Conservation (phyloP, 2,113 vertebrate species). For the Dolichotis patagonum region DNA sequence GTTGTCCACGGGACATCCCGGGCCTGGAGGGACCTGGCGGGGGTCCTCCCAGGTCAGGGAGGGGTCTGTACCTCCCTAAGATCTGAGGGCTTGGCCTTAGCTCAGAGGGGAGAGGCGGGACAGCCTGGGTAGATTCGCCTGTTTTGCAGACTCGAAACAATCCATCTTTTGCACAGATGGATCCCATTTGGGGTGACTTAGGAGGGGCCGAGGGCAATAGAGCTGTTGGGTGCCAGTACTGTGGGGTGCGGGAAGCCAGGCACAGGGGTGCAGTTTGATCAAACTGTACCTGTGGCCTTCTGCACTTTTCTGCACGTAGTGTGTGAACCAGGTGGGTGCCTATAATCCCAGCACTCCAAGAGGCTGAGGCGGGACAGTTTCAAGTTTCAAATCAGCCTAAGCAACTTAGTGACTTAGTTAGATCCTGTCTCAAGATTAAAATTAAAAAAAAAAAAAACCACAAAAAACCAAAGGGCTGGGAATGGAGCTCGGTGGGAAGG, state of each 20-base stretch:
- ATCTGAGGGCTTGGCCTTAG: background rate
- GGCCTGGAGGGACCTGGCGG: background rate
- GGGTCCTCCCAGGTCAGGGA: background rate
- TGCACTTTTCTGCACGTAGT: fast-evolving
- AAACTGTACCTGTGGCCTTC: background rate
- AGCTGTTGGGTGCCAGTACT: too few species aligned
- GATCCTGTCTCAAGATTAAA: background rate
- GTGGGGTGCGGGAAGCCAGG: too few species aligned
- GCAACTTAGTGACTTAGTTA: background rate
- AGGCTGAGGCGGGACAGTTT: background rate
- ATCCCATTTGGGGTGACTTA: background rate
- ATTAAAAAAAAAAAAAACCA: background rate
- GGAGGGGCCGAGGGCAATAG: background rate
- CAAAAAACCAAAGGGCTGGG: too few species aligned
- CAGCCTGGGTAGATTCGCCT: background rate
- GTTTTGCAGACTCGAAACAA: background rate
- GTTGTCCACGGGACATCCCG: background rate
- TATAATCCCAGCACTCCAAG: background rate
- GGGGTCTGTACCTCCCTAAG: background rate
- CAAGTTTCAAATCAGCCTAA: background rate
- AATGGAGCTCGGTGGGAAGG: background rate
- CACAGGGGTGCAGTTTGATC: background rate
- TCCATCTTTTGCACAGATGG: background rate
- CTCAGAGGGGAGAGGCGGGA: fast-evolving
- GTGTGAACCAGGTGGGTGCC: background rate